Base-by-base conservation (phyloP, 2,888 invertebrate genomes). In the Mamestra brassicae region DNA sequence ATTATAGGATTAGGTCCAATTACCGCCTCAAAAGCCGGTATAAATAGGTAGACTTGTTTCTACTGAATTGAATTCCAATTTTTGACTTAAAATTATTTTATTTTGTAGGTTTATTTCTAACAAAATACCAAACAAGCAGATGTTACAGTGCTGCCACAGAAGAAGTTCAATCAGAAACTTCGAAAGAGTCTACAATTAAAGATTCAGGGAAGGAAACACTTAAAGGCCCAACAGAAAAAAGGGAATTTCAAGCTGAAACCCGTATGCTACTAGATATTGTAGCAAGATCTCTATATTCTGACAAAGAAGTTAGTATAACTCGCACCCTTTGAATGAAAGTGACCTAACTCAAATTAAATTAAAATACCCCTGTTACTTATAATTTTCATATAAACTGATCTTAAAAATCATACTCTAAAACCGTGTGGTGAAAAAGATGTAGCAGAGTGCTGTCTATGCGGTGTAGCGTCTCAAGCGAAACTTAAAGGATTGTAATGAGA, bases 161-260 rank as follows among this genome's bases (percentile, higher is more conserved):
- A 62, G 66, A 86, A 55, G 17, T 47, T 54, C 38, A 55, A 52
- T 80, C 83, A 45, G 97, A 97, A 93, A 94, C 91, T 89, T 90
- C 95, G 76, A 97, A 96, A 92, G 97, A 13, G 38, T 47, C 88
- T 45, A 84, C 80, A 42, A 52, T 92, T 54, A 93, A 94, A 86
- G 85, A 92, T 71, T 89, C 92, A 73, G 80, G 85, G 52, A 85
- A 81, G 42, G 97, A 97, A 93, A 95, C 92, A 90, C 91, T 95
- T 77, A 97, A 96, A 92, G 97, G 97, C 91, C 96, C 94, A 94
- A 97, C 97, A 34, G 97, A 97, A 88, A 98, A 98, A 91, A 98
- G 98, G 95, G 99, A 99, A 92, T 99, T 99, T 93, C 99, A 99
- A 94, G 99, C 99, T 0, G 99, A 99, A 96, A 99, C 99, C 0